A percentile compares a stretch with the other conserved stretches of the same genome.
phyloP scores from a whole-genome alignment of 2,113 vertebrate genomes.

The Nerophis ophidion region DNA sequence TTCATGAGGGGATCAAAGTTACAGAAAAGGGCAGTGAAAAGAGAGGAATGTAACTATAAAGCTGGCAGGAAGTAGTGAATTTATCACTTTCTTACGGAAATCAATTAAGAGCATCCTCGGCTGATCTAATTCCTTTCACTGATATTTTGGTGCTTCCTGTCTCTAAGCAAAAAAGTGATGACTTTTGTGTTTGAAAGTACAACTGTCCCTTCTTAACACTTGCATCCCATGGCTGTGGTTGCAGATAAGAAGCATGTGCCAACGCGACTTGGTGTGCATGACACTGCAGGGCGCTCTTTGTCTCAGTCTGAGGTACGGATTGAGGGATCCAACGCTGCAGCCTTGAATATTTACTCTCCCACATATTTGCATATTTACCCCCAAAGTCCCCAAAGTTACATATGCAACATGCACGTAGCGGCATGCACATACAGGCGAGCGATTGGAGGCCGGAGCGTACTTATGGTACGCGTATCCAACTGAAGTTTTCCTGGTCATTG shows the following conservation, averaged over 20 bases:
- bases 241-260: constrained; percentile 44
- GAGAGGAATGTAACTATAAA: background rate
- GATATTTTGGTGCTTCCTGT: constrained; percentile 32
- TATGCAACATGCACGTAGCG: too few relatives aligned
- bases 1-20: background rate
- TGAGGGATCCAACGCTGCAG: background rate
- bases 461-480: too few relatives aligned
- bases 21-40: too few relatives aligned
- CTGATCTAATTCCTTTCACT: constrained; percentile 31
- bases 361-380: too few relatives aligned
- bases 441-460: too few relatives aligned
- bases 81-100: constrained; percentile 20
- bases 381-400: too few relatives aligned
- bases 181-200: constrained; percentile 32
- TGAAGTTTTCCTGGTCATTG: too few relatives aligned
- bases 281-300: constrained; percentile 3
- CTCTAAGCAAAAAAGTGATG: constrained; percentile 35
- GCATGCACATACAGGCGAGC: too few relatives aligned
- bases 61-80: constrained; percentile 5
- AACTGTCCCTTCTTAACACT: constrained; percentile 25
- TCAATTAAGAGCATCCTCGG: constrained; percentile 30
- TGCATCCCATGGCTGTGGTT: constrained; percentile 28
- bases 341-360: constrained; percentile 5
- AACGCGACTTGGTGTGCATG: constrained; percentile 37
- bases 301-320: background rate